These are phyloP conservation scores for Ericerus pela DNA, from an alignment of 1,140 invertebrate species.

Conservation along the genomic window DNA sequence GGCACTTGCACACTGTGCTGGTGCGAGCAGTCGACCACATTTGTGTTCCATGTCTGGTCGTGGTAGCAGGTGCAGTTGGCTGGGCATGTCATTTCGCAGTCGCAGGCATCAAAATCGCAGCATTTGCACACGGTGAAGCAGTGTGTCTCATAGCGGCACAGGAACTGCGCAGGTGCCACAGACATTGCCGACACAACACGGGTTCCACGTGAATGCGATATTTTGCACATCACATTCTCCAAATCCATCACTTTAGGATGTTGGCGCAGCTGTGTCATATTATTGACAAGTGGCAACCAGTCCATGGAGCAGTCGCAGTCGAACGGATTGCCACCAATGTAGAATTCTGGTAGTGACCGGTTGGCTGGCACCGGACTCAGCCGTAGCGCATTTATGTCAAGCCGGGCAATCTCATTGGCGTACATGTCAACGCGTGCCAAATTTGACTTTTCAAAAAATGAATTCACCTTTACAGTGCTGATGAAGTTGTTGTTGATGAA, in stretches of 20 bases:
- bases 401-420: constrained; percentile 63
- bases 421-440: constrained; percentile 75
- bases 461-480: constrained; percentile 58
- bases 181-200: constrained; percentile 47
- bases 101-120: constrained; percentile 87
- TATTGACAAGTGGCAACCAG: constrained; percentile 75
- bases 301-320: constrained; percentile 85
- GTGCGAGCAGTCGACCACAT: constrained; percentile 78
- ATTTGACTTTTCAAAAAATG: constrained; percentile 69
- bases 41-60: constrained; percentile 81
- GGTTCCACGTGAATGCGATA: constrained; percentile 54
- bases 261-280: constrained; percentile 59
- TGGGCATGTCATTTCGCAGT: constrained; percentile 89
- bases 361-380: constrained; percentile 51
- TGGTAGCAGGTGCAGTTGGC: constrained; percentile 81
- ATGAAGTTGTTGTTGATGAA: constrained; percentile 84
- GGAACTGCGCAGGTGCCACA: constrained; percentile 58
- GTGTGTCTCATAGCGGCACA: constrained; percentile 80
- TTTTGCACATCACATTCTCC: constrained; percentile 67
- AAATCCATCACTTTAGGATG: constrained; percentile 75
- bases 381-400: constrained; percentile 63
- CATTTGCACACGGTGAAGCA: constrained; percentile 86
- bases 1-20: constrained; percentile 60
- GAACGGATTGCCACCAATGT: constrained; percentile 76
- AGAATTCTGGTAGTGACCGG: constrained; percentile 63